Conservation (phyloP, 2,113 vertebrate genomes). For the Ammodytes dubius region DNA sequence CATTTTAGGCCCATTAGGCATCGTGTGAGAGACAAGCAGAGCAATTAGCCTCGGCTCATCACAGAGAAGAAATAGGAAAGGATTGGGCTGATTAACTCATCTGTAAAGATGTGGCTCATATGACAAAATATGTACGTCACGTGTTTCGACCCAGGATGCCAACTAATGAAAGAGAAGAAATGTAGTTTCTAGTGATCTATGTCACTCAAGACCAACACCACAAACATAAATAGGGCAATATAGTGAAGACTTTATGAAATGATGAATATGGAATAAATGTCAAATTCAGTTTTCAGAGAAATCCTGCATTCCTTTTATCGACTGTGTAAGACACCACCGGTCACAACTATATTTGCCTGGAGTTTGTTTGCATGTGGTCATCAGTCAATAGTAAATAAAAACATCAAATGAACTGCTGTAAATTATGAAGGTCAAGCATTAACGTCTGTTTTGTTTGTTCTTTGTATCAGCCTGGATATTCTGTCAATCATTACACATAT, state of each 20-base stretch:
- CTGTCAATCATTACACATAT: constrained; percentile 39
- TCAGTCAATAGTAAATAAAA: too few species aligned
- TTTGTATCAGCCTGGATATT: constrained; percentile 29
- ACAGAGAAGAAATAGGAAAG: constrained; percentile 17
- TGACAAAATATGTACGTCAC: not conserved
- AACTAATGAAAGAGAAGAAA: not conserved
- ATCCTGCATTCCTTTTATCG: not conserved
- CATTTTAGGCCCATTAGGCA: constrained; percentile 35
- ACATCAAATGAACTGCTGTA: not conserved
- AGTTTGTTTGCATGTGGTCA: not conserved
- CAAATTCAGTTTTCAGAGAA: not conserved
- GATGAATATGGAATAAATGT: not conserved
- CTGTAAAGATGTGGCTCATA: constrained; percentile 12
- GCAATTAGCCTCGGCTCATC: constrained; percentile 40
- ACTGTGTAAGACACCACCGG: not conserved
- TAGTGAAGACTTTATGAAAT: not conserved
- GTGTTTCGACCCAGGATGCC: not conserved
- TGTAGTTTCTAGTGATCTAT: not conserved
- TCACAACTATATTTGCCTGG: not conserved
- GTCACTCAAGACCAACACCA: not conserved
- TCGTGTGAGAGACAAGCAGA: constrained; percentile 16
- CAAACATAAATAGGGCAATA: not conserved
- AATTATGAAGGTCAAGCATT: not conserved
- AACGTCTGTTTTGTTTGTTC: constrained; percentile 22
- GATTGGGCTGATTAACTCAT: constrained; percentile 9